Evolutionary conservation across 2,888 invertebrate genomes (phyloP).

Genomic region (Electrophaes corylata): DNA sequence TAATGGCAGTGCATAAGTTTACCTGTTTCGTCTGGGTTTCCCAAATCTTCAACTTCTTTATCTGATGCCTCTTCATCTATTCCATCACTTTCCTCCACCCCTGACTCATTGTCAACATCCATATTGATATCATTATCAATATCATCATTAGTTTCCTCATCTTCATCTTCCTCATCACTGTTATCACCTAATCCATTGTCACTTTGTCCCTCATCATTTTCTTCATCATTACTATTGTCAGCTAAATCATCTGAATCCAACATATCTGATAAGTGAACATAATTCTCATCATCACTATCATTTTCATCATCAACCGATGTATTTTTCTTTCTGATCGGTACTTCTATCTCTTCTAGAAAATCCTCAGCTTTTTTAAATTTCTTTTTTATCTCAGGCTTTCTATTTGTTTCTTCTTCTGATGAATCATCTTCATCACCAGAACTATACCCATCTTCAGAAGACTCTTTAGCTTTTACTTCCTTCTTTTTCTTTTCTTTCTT

Average conservation of each 20-base stretch:
- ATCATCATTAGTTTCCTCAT: slow-evolving; percentile 21
- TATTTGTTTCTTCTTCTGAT: background rate
- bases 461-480: slow-evolving; percentile 50
- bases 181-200: slow-evolving; percentile 23
- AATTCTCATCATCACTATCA: slow-evolving; percentile 70
- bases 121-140: slow-evolving; percentile 17
- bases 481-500: slow-evolving; percentile 29
- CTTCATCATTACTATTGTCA: slow-evolving; percentile 40
- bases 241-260: slow-evolving; percentile 67
- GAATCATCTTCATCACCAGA: slow-evolving; percentile 53
- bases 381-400: slow-evolving; percentile 12
- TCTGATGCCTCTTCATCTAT: slow-evolving; percentile 28
- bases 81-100: slow-evolving; percentile 34
- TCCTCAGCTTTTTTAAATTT: slow-evolving; percentile 48
- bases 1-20: background rate
- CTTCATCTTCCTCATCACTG: slow-evolving; percentile 38
- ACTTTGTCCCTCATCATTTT: slow-evolving; percentile 35
- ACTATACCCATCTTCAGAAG: slow-evolving; percentile 73
- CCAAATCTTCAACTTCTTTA: slow-evolving; percentile 46
- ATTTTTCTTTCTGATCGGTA: slow-evolving; percentile 62
- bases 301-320: slow-evolving; percentile 63
- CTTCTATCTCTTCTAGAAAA: slow-evolving; percentile 68
- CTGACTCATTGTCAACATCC: slow-evolving; percentile 35
- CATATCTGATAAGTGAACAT: slow-evolving; percentile 71
- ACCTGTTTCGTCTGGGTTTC: slow-evolving; percentile 53